Percentiles rank a stretch among this genome's conserved stretches.
Conservation (phyloP, 2,888 invertebrate genomes). For the Geotrupes spiniger region DNA sequence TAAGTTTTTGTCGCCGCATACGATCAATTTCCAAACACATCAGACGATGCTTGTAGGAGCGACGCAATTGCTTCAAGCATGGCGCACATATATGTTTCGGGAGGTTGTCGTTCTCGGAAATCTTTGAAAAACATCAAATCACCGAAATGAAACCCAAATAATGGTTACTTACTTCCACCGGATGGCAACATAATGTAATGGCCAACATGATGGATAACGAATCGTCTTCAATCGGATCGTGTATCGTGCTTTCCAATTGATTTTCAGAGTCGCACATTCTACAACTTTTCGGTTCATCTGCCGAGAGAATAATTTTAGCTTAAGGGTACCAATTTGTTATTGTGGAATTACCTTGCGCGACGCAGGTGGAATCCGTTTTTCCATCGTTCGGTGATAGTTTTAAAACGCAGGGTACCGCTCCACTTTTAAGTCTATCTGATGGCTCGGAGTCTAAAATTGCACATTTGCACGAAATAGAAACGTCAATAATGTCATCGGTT, state of each 20-base stretch:
- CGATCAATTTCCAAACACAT: slow-evolving; percentile 33
- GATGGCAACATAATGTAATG: slow-evolving; percentile 33
- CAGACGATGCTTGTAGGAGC: slow-evolving; percentile 38
- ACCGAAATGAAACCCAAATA: neutral
- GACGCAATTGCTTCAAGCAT: slow-evolving; percentile 34
- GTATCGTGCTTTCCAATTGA: slow-evolving; percentile 11
- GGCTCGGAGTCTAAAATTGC: slow-evolving; percentile 11
- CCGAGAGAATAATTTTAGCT: neutral
- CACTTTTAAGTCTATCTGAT: slow-evolving; percentile 10
- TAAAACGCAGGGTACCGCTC: slow-evolving; percentile 7
- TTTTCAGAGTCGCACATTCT: slow-evolving; percentile 12
- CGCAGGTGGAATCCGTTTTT: neutral
- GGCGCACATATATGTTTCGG: slow-evolving; percentile 39
- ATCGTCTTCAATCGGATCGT: slow-evolving; percentile 11
- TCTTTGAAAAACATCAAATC: slow-evolving; percentile 6
- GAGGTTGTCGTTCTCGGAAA: slow-evolving; percentile 31
- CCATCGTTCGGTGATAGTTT: neutral
- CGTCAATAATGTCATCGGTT: slow-evolving; percentile 10
- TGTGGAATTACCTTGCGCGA: neutral
- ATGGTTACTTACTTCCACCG: slow-evolving; percentile 30
- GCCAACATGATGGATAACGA: slow-evolving; percentile 22
- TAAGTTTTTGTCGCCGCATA: no score
- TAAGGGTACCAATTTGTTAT: neutral
- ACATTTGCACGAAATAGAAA: neutral
- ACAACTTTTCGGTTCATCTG: slow-evolving; percentile 9